Base-by-base conservation (phyloP, 37 sponge, comb jelly and placozoan genomes). In the Axinella damicornis region DNA sequence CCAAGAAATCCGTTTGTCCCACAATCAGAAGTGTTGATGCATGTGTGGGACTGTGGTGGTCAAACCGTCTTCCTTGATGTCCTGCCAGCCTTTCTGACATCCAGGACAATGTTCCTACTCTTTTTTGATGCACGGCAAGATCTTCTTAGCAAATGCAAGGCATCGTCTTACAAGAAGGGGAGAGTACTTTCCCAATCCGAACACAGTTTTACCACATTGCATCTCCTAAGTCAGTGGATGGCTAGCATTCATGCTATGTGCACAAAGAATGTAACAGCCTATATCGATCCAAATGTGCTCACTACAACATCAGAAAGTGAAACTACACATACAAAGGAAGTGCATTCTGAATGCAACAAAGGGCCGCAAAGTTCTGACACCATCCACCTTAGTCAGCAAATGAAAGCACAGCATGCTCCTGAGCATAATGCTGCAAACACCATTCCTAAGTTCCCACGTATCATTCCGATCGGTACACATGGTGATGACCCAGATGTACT, bases 21-120 rank as follows among this genome's bases (percentile, higher is more conserved):
- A 32, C 65, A 78, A 22, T 65, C 57, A 21, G 73, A 82, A 37
- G n/a, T n/a, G n/a, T n/a, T n/a, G n/a, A n/a, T n/a, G n/a, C n/a
- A n/a, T n/a, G 32, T 83, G 24, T 89, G 90, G 90, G 90, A 90
- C 63, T 79, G 90, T 90, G 90, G 90, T 58, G 90, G 90, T 33
- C 90, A 90, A 27, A 61, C 66, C 2, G 69, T 79, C 21, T 90
- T 90, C 39, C 80, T 84, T 16, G 80, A 71, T 61, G 53, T 84
- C 24, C 57, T 84, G 36, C 80, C 90, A 39, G 76, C 81, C 28
- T 90, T 90, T 74, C 74, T 84, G 6, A 82, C 83, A 28, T 62
- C 83, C 20, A 65, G 77, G 19, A 81, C 89, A 14, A 68, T 81
- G 55, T 80, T 84, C 41, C 30, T 90, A 30, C 76, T 90, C 28